Conservation (phyloP, 2,888 invertebrate genomes). For the Lysandra bellargus region DNA sequence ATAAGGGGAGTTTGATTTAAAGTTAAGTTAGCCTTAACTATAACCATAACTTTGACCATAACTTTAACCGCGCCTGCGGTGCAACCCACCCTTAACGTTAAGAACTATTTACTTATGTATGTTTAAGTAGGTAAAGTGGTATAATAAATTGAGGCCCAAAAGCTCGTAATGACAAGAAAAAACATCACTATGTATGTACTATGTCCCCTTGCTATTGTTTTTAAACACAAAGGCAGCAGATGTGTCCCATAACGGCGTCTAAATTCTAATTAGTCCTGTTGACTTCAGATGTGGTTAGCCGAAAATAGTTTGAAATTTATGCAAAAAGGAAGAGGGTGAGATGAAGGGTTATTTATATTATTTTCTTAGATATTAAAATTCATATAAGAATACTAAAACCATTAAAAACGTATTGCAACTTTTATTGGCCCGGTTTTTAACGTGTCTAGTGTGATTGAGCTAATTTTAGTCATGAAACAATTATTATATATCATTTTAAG, state of each 20-base stretch:
- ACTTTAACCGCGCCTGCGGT: no score
- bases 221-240: slow-evolving; percentile 17
- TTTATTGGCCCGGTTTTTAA: no score
- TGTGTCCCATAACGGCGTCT: slow-evolving; percentile 3
- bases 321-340: background rate
- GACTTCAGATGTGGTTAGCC: slow-evolving; percentile 15
- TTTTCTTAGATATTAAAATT: background rate
- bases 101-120: background rate
- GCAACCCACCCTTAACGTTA: no score
- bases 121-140: background rate
- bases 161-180: background rate
- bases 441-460: no score
- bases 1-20: no score
- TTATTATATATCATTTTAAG: no score
- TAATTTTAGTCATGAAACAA: no score
- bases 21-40: no score
- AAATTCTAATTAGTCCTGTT: slow-evolving; percentile 27
- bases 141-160: background rate
- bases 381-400: no score
- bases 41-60: no score
- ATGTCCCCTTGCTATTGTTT: slow-evolving; percentile 8
- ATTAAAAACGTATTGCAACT: no score
- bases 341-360: background rate
- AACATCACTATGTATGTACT: background rate
- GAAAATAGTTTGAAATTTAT: slow-evolving; percentile 21